Percentiles rank a stretch among this genome's conserved stretches.
Conservation (phyloP, 2,888 invertebrate genomes). For the Archips xylosteana region DNA sequence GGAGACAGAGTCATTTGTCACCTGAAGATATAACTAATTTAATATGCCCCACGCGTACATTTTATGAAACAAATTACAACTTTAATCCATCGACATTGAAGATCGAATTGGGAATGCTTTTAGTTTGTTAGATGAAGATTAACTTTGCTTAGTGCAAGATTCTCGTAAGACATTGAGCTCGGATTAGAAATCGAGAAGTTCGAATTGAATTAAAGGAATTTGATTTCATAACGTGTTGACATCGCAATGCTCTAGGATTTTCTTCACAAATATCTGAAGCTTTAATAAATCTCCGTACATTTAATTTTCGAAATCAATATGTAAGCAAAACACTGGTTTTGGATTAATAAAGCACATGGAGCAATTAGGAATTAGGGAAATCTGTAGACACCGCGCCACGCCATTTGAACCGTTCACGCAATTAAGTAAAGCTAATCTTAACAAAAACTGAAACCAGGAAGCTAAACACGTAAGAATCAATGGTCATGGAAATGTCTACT, state of each 20-base stretch:
- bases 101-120: constrained; percentile 2
- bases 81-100: constrained; percentile 28
- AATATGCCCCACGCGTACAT: constrained; percentile 28
- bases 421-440: constrained; percentile 11
- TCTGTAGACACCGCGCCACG: not conserved
- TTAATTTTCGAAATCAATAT: not conserved
- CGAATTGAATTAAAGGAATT: constrained; percentile 33
- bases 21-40: constrained; percentile 47
- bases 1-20: constrained; percentile 68
- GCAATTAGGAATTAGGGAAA: not conserved
- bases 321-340: not conserved
- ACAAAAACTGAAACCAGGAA: constrained; percentile 36
- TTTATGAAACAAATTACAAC: constrained; percentile 27
- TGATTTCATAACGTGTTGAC: constrained; percentile 19
- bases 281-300: not conserved
- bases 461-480: not conserved
- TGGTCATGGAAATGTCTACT: constrained; percentile 10
- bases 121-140: constrained; percentile 25
- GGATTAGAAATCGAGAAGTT: constrained; percentile 42
- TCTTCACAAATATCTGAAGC: not conserved
- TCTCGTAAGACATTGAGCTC: constrained; percentile 31
- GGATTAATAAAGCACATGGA: not conserved
- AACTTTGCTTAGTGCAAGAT: constrained; percentile 17
- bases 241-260: constrained; percentile 11
- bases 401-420: constrained; percentile 11